phyloP scores from a whole-genome alignment of 2,797 vertebrate genomes.

The Chlorospingus semifuscus region DNA sequence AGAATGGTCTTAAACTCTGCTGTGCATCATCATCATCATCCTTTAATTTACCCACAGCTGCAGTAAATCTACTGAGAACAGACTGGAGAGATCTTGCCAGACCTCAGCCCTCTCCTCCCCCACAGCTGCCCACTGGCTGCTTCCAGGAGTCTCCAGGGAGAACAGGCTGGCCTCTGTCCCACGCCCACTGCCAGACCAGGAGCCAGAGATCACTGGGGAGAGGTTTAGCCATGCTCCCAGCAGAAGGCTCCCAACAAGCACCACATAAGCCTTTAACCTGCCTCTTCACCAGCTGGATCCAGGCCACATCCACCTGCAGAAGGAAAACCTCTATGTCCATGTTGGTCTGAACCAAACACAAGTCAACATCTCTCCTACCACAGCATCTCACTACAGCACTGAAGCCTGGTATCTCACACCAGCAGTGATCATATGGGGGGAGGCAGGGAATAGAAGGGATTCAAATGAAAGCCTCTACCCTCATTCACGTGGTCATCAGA shows the following conservation, averaged over 20 bases:
- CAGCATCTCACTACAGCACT: neutral
- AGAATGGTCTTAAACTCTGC: neutral
- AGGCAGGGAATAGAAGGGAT: neutral
- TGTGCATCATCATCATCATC: neutral
- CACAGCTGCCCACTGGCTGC: neutral
- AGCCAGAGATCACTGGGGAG: accelerated
- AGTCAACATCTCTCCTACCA: neutral
- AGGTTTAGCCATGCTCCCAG: neutral
- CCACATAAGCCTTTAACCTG: neutral
- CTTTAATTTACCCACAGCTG: neutral
- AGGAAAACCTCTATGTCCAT: neutral
- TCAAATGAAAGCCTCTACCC: neutral
- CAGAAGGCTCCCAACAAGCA: neutral
- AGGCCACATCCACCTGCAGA: neutral
- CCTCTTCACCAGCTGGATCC: neutral
- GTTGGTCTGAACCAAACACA: neutral
- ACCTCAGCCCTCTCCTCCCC: neutral
- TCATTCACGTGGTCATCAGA: neutral
- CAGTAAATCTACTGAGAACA: neutral
- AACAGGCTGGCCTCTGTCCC: neutral
- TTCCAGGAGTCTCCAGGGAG: neutral
- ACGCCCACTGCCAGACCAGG: neutral
- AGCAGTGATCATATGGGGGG: neutral
- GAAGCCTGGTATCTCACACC: neutral
- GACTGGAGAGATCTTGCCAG: neutral